phyloP scores from a whole-genome alignment of 2,113 vertebrate species.

The Vimba vimba region DNA sequence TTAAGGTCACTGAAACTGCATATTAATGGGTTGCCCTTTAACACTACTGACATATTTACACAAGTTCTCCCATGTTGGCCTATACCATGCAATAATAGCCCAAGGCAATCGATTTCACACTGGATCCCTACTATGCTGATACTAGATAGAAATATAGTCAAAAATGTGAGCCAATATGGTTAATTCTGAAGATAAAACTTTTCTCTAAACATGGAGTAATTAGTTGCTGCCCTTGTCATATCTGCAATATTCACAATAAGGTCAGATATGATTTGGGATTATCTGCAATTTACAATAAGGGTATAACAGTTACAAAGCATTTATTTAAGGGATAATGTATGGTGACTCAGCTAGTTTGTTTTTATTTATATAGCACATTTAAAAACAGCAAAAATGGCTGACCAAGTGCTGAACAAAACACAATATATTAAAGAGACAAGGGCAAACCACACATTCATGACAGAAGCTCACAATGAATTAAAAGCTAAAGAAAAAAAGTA shows the following conservation, averaged over 20 bases:
- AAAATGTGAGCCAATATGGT: not conserved
- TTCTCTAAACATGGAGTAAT: not conserved
- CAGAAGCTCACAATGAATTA: too few species aligned
- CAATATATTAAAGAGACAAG: too few species aligned
- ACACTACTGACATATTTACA: slow-evolving; percentile 25
- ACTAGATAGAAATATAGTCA: not conserved
- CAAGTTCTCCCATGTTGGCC: not conserved
- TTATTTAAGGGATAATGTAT: not conserved
- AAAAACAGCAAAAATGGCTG: too few species aligned
- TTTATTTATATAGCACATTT: too few species aligned
- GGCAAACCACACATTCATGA: too few species aligned
- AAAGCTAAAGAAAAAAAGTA: too few species aligned
- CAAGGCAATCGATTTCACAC: not conserved
- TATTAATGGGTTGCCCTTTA: slow-evolving; percentile 6
- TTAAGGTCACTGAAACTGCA: slow-evolving; percentile 17
- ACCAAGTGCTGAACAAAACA: too few species aligned
- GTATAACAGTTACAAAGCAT: not conserved
- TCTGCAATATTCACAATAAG: not conserved
- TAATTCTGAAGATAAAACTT: slow-evolving; percentile 12
- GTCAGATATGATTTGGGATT: not conserved
- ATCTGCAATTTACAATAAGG: not conserved
- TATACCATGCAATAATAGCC: slow-evolving; percentile 13
- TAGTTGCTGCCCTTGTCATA: not conserved
- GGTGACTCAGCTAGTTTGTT: too few species aligned
- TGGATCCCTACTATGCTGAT: not conserved